phyloP scores from a whole-genome alignment of 1,140 invertebrate genomes.

The Drosophila insularis region DNA sequence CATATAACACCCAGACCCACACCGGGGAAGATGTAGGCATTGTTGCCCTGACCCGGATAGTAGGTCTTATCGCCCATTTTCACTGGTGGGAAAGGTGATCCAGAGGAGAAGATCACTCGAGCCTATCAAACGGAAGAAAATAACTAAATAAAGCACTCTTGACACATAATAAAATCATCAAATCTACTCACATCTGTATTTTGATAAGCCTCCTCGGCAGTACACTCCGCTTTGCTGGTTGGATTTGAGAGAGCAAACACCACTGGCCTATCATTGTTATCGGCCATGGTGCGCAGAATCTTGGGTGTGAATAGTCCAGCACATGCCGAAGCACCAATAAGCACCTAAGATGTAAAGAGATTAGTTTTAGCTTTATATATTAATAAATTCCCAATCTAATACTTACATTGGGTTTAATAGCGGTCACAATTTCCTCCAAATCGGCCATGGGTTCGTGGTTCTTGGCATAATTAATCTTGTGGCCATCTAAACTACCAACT shows the following conservation, averaged over 20 bases:
- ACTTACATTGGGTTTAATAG: constrained; percentile 88
- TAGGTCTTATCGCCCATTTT: constrained; percentile 90
- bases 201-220: constrained; percentile 94
- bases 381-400: not conserved
- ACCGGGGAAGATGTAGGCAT: constrained; percentile 96
- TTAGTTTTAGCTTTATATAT: not conserved
- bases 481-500: constrained; percentile 88
- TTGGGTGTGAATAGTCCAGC: constrained; percentile 94
- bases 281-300: constrained; percentile 93
- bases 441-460: constrained; percentile 89
- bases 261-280: constrained; percentile 93
- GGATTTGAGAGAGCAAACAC: constrained; percentile 98
- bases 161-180: not conserved
- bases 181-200: constrained; percentile 88
- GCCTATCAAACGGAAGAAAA: constrained; percentile 85
- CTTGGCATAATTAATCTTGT: constrained; percentile 93
- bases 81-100: constrained; percentile 95
- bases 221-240: constrained; percentile 97
- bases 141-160: not conserved
- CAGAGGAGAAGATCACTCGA: constrained; percentile 94
- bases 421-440: constrained; percentile 90
- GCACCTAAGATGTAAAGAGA: constrained; percentile 43
- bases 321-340: constrained; percentile 91
- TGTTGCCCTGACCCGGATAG: constrained; percentile 97
- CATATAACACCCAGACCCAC: constrained; percentile 95